A percentile compares a stretch with the other conserved stretches of the same genome.
Conservation (phyloP, 1,140 invertebrate genomes). For the Augochlora pura region DNA sequence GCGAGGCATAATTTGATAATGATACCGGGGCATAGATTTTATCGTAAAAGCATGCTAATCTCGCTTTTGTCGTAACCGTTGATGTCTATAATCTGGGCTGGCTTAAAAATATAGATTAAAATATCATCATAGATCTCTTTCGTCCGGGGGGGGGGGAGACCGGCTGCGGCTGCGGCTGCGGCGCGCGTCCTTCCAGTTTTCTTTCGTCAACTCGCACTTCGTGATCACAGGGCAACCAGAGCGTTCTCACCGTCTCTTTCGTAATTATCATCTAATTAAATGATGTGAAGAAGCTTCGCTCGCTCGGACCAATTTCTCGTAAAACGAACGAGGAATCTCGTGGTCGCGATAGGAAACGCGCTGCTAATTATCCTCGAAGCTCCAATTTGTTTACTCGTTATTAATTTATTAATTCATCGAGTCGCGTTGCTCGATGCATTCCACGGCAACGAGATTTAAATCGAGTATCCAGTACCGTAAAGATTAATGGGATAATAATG, state of each 20-base stretch:
- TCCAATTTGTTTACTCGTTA: not conserved
- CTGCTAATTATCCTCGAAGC: not conserved
- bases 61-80: slow-evolving; percentile 71
- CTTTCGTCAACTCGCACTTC: slow-evolving; percentile 61
- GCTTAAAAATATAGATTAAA: slow-evolving; percentile 77
- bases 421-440: not conserved
- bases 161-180: not conserved
- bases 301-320: too few relatives aligned
- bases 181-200: slow-evolving; percentile 12
- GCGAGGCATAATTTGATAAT: slow-evolving; percentile 78
- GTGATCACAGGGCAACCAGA: slow-evolving; percentile 8
- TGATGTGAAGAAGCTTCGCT: not conserved
- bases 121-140: slow-evolving; percentile 68
- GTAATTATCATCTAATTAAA: slow-evolving; percentile 20
- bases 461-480: not conserved
- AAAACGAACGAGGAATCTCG: not conserved
- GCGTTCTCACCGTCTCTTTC: not conserved
- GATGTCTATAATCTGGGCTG: slow-evolving; percentile 77
- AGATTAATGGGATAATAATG: not conserved
- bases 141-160: slow-evolving; percentile 29
- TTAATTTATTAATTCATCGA: not conserved
- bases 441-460: not conserved
- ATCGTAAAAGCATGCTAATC: slow-evolving; percentile 79
- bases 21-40: slow-evolving; percentile 72
- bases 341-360: too few relatives aligned